Conservation (phyloP, 2,113 vertebrate genomes). For the Rhombomys opimus region DNA sequence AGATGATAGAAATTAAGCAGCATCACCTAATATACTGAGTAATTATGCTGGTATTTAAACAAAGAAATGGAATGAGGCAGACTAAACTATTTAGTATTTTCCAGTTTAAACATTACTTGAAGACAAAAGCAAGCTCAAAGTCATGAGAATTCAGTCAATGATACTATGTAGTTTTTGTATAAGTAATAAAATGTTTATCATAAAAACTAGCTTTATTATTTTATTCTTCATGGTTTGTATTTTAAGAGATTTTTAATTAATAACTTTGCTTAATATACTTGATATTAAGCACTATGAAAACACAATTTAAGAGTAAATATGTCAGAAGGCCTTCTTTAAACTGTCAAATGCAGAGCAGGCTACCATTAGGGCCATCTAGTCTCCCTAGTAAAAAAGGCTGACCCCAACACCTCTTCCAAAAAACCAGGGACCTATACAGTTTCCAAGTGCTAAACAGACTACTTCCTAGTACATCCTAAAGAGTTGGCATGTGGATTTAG, state of each 20-base stretch:
- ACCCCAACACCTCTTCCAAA: background rate
- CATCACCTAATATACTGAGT: constrained; percentile 7
- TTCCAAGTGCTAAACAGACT: background rate
- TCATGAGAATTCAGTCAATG: constrained; percentile 7
- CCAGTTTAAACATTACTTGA: background rate
- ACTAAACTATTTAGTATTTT: constrained; percentile 23
- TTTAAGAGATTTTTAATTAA: constrained; percentile 57
- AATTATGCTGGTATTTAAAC: constrained; percentile 33
- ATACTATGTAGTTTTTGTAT: background rate
- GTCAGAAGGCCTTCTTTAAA: background rate
- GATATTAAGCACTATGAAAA: background rate
- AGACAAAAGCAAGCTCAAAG: constrained; percentile 8
- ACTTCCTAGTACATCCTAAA: constrained; percentile 4
- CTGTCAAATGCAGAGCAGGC: background rate
- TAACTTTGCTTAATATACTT: constrained; percentile 42
- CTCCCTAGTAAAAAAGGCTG: background rate
- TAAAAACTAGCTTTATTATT: constrained; percentile 54
- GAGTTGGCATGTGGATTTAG: background rate
- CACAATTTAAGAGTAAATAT: constrained; percentile 42
- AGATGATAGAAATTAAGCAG: constrained; percentile 35
- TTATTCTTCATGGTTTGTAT: constrained; percentile 34
- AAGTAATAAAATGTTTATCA: background rate
- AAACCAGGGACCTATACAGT: background rate
- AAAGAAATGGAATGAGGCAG: constrained; percentile 37
- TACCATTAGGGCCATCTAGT: background rate